These are phyloP conservation scores for Mustela nigripes DNA, from an alignment of 2,113 vertebrate genomes.

Conservation along the genomic window DNA sequence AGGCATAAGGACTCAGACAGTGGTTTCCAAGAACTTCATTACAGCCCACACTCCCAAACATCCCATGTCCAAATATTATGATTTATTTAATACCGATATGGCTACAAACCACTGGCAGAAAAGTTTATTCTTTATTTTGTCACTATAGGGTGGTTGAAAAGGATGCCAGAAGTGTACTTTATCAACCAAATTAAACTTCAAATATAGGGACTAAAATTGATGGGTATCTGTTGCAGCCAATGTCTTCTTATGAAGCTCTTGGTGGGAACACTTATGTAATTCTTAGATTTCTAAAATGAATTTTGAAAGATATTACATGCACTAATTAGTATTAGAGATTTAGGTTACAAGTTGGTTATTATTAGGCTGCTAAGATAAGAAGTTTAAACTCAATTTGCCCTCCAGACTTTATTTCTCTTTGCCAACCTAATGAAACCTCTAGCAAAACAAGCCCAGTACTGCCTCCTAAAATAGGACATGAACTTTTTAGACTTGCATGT, in stretches of 20 bases:
- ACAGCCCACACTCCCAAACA: neutral
- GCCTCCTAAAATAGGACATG: neutral
- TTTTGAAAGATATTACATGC: neutral
- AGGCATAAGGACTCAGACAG: neutral
- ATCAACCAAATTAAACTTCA: neutral
- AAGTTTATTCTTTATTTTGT: neutral
- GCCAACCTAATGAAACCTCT: neutral
- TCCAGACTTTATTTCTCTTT: neutral
- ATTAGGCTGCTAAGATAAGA: neutral
- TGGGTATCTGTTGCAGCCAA: neutral
- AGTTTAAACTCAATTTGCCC: neutral
- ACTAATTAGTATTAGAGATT: neutral
- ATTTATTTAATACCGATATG: neutral
- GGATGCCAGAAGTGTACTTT: neutral
- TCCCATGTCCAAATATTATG: neutral
- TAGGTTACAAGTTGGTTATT: neutral
- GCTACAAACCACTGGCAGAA: neutral
- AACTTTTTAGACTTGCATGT: neutral
- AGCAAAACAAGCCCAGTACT: neutral
- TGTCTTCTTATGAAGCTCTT: neutral
- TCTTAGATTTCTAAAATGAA: neutral
- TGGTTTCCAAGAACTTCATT: neutral
- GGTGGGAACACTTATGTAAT: neutral
- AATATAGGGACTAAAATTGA: neutral
- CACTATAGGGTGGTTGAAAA: neutral